Percentiles rank a stretch among this genome's conserved stretches.
Conservation (phyloP, 2,888 invertebrate species). For the Syritta pipiens region DNA sequence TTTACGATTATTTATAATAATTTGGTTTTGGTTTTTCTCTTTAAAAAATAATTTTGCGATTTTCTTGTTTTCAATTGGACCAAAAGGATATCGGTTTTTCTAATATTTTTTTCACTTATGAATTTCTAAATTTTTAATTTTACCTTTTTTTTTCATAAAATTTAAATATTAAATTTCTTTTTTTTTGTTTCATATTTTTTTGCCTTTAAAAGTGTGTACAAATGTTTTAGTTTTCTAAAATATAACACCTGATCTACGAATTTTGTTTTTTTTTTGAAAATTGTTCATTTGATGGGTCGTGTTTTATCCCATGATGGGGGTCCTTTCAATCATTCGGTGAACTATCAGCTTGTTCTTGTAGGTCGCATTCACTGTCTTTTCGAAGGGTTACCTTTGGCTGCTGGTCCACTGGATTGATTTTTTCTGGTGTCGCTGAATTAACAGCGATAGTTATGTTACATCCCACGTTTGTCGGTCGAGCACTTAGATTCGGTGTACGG, state of each 20-base stretch:
- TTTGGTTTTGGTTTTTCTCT: constrained; percentile 18
- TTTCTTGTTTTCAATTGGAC: constrained; percentile 32
- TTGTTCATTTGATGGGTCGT: not conserved
- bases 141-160: constrained; percentile 36
- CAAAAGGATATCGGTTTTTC: constrained; percentile 49
- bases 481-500: constrained; percentile 53
- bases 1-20: constrained; percentile 59
- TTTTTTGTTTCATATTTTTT: no score
- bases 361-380: constrained; percentile 53
- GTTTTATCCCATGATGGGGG: constrained; percentile 28
- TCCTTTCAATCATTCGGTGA: constrained; percentile 63
- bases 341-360: constrained; percentile 49
- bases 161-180: constrained; percentile 61
- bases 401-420: constrained; percentile 60
- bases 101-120: constrained; percentile 8
- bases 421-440: constrained; percentile 68
- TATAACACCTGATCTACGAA: constrained; percentile 4
- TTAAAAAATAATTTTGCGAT: constrained; percentile 49
- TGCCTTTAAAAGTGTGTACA: constrained; percentile 16
- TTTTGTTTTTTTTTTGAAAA: constrained; percentile 1
- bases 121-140: constrained; percentile 1
- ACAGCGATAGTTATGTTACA: constrained; percentile 70
- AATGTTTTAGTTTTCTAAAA: constrained; percentile 4
- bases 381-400: constrained; percentile 60
- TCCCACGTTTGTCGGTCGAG: constrained; percentile 52